Evolutionary conservation across 2,113 vertebrate species (phyloP).

Genomic region (Camarhynchus parvulus): DNA sequence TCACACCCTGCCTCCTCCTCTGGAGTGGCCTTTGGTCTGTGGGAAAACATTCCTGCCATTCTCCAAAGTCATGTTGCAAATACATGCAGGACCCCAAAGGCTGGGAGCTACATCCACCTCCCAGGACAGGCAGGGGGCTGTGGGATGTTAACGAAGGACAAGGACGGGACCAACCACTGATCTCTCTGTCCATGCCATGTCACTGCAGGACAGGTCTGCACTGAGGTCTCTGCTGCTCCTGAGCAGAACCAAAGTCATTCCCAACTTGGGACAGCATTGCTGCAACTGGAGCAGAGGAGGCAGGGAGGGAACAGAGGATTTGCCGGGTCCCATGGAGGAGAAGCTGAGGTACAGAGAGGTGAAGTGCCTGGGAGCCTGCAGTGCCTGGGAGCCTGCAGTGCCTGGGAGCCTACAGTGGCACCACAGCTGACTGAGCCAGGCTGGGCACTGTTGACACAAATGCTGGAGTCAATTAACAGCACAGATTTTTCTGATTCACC

Average conservation of each 20-base stretch:
- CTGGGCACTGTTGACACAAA: neutral
- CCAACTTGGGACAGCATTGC: neutral
- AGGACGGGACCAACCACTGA: neutral
- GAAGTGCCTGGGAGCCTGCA: neutral
- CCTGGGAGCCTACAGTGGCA: neutral
- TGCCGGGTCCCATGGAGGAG: neutral
- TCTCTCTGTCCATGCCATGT: neutral
- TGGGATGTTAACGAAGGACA: neutral
- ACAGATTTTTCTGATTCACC: constrained; percentile 4
- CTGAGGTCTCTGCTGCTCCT: neutral
- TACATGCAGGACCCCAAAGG: neutral
- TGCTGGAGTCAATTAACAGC: neutral
- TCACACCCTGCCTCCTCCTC: neutral
- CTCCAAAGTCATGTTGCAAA: neutral
- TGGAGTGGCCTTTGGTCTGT: neutral
- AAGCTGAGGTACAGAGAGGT: neutral
- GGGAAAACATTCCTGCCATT: neutral
- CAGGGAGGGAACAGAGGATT: neutral
- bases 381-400: neutral
- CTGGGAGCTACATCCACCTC: rapidly evolving
- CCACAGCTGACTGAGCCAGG: neutral
- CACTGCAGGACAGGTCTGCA: neutral
- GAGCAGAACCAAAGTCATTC: neutral
- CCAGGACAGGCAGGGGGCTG: neutral
- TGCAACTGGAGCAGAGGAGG: rapidly evolving